Evolutionary conservation across 2,797 vertebrate genomes (phyloP), one percentile per base, ranked within the genome.

Genomic region (Acipenser transmontanus): DNA sequence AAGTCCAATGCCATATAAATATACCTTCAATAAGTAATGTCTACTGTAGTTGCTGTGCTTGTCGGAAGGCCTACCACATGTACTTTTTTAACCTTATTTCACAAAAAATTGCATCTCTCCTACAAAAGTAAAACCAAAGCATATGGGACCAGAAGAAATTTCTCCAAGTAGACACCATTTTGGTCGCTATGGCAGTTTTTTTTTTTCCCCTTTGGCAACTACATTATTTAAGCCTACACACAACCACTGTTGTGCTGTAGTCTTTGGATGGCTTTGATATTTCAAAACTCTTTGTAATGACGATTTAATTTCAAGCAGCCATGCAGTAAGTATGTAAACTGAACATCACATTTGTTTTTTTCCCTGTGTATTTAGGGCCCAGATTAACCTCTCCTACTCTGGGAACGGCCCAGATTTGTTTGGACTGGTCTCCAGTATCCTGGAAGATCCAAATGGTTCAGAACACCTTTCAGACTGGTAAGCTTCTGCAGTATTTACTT

Each of bases 401-500:
- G 78, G 78, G 63, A 80, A 2, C 13, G 78, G 76, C 2, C 81
- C 79, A 9, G 81, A 84, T 68, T 12, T 82, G 68, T 77, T 85
- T 71, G 82, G 82, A 6, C 65, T 85, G 7, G 81, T 82, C 65
- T 81, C 84, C 0, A 79, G 71, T 66, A 79, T 82, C 73, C 67
- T 83, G 1, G 84, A 87, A 64, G 82, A 88, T 59, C 75, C 81
- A 64, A 79, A 66, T 69, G 79, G 81, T 57, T 47, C 78, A 68
- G 85, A 88, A 47, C 59, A 75, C n/a, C 68, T 77, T 57, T 74
- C 81, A 60, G 80, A 86, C 2, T 83, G 87, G 87, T 88, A 47
- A 77, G 76, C 66, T 70, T 69, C 7, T 34, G 34, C 4, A 4
- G 34, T 34, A 34, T 34, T 34, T 34, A 34, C 34, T 34, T 34